phyloP scores from a whole-genome alignment of 2,888 invertebrate genomes.

The Disparrhopalites patrizii region DNA sequence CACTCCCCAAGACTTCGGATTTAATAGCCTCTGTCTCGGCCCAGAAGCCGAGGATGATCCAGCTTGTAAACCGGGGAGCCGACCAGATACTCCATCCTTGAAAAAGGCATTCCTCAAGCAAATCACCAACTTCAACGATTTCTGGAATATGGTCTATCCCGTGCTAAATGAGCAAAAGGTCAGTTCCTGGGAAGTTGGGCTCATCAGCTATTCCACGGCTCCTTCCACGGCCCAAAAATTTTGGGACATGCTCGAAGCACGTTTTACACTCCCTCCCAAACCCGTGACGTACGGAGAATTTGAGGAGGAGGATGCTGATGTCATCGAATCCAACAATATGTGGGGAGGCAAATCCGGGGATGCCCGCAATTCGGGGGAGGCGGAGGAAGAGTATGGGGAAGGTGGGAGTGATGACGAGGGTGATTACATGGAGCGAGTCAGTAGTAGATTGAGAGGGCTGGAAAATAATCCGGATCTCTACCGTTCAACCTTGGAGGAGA shows the following conservation, averaged over 20 bases:
- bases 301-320: conserved; percentile 33
- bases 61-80: neutral
- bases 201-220: conserved; percentile 30
- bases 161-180: conserved; percentile 36
- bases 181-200: conserved; percentile 36
- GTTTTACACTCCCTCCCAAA: conserved; percentile 30
- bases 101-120: conserved; percentile 34
- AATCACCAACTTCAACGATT: conserved; percentile 33
- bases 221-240: conserved; percentile 22
- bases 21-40: neutral
- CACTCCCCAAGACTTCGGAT: neutral
- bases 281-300: conserved; percentile 29
- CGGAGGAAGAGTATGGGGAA: conserved; percentile 54
- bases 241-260: conserved; percentile 33
- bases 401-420: conserved; percentile 48
- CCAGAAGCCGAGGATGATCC: conserved; percentile 9
- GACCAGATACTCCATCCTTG: neutral
- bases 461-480: conserved; percentile 33
- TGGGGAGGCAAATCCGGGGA: conserved; percentile 4
- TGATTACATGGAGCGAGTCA: neutral
- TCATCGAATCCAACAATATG: conserved; percentile 8
- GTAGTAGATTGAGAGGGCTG: conserved; percentile 2
- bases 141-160: conserved; percentile 42
- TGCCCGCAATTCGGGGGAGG: conserved; percentile 53
- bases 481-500: conserved; percentile 25